A percentile compares a stretch with the other conserved stretches of the same genome.
Evolutionary conservation across 2,797 vertebrate species (phyloP).

Genomic region (Petrocephalus sullivani): DNA sequence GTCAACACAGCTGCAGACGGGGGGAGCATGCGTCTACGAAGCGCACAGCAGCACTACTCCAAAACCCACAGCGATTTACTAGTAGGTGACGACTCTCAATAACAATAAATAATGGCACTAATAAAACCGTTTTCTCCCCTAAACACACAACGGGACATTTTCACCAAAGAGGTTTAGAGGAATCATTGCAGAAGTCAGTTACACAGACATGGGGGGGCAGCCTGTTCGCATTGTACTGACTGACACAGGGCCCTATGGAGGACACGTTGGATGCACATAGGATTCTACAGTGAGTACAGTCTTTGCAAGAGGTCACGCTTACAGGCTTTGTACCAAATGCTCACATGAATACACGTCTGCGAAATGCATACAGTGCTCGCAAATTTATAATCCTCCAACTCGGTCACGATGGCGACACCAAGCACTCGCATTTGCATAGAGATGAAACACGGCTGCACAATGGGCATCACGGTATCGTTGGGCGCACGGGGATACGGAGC

Average conservation of each 20-base stretch:
- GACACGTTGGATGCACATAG: not conserved
- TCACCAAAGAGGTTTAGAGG: not conserved
- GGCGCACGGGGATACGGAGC: not conserved
- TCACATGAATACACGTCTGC: not conserved
- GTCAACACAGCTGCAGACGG: not conserved
- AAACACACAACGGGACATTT: not conserved
- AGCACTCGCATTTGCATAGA: not conserved
- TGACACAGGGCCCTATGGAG: not conserved
- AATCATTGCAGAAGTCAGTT: slow-evolving; percentile 18
- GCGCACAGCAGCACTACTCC: not conserved
- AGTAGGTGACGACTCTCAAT: not conserved
- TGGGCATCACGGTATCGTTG: not conserved
- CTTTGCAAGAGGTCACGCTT: not conserved
- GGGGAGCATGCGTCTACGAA: not conserved
- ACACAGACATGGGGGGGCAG: not conserved
- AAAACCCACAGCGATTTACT: not conserved
- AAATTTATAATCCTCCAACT: not conserved
- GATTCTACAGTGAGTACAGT: not conserved
- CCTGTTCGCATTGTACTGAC: not conserved
- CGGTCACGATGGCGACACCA: not conserved
- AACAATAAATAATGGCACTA: not conserved
- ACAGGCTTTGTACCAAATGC: not conserved
- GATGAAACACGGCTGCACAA: not conserved
- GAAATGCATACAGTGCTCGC: not conserved
- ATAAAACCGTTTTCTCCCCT: not conserved